Evolutionary conservation across 2,797 vertebrate species (phyloP).

Genomic region (Ctenosaura bakeri): DNA sequence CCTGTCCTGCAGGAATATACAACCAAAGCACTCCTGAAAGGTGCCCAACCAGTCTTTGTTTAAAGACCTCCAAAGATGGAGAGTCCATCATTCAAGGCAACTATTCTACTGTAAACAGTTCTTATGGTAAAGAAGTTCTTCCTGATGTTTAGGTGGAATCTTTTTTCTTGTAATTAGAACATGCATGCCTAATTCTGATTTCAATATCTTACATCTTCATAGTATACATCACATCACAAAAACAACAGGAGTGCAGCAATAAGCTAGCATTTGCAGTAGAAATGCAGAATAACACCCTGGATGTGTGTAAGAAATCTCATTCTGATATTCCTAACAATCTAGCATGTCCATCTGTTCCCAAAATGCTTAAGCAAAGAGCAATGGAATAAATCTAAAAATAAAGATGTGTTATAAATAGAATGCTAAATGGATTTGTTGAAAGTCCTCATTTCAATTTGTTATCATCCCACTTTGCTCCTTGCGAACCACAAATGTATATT

Average conservation of each 20-base stretch:
- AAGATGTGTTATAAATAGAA: not conserved
- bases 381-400: slow-evolving; percentile 2
- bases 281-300: not conserved
- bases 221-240: not conserved
- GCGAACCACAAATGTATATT: not conserved
- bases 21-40: too few species aligned
- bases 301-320: not conserved
- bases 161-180: too few species aligned
- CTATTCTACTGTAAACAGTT: too few species aligned
- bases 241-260: not conserved
- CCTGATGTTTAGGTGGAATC: too few species aligned
- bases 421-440: not conserved
- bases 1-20: too few species aligned
- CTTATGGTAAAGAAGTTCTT: too few species aligned
- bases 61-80: too few species aligned
- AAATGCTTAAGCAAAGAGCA: not conserved
- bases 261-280: not conserved
- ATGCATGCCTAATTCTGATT: not conserved
- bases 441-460: not conserved
- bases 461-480: not conserved
- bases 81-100: too few species aligned
- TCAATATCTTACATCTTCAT: not conserved
- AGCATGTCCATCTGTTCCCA: not conserved
- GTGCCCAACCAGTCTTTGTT: too few species aligned
- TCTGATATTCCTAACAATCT: not conserved